Conservation (phyloP, 2,888 invertebrate genomes). For the Subacronicta megacephala region DNA sequence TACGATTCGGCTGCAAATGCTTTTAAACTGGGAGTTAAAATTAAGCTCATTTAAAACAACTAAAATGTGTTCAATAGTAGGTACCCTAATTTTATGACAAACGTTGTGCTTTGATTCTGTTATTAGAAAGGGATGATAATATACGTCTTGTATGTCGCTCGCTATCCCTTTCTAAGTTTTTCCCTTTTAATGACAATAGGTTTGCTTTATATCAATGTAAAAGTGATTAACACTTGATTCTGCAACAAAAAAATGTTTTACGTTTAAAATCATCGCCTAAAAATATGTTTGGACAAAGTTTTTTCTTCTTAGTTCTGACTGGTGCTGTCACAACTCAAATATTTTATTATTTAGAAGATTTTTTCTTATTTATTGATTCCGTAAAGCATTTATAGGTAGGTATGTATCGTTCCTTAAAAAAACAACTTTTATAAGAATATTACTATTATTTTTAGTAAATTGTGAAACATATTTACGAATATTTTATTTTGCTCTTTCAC, state of each 20-base stretch:
- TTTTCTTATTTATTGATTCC: conserved; percentile 71
- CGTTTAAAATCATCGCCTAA: conserved; percentile 29
- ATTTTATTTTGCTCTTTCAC: conserved; percentile 40
- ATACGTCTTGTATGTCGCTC: no score
- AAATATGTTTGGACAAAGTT: conserved; percentile 25
- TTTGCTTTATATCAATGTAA: no score
- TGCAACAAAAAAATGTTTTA: no score
- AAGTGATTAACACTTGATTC: no score
- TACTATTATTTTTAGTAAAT: conserved; percentile 32
- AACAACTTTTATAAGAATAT: conserved; percentile 23
- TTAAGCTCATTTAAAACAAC: conserved; percentile 14
- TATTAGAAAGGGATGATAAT: no score
- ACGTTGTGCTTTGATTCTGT: no score
- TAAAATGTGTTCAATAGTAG: conserved; percentile 3
- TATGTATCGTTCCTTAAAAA: conserved; percentile 52
- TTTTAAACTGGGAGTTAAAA: conserved; percentile 29
- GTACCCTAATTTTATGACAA: neutral
- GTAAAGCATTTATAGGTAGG: conserved; percentile 77
- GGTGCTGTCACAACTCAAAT: conserved; percentile 75
- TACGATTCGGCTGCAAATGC: conserved; percentile 17
- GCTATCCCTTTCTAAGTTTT: no score
- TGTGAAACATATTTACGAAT: conserved; percentile 42
- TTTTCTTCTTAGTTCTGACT: conserved; percentile 60
- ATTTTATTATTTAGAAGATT: conserved; percentile 55
- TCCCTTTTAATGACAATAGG: no score